Percentiles rank a stretch among this genome's conserved stretches.
Evolutionary conservation across 2,888 invertebrate species (phyloP).

Genomic region (Metalampra italica): DNA sequence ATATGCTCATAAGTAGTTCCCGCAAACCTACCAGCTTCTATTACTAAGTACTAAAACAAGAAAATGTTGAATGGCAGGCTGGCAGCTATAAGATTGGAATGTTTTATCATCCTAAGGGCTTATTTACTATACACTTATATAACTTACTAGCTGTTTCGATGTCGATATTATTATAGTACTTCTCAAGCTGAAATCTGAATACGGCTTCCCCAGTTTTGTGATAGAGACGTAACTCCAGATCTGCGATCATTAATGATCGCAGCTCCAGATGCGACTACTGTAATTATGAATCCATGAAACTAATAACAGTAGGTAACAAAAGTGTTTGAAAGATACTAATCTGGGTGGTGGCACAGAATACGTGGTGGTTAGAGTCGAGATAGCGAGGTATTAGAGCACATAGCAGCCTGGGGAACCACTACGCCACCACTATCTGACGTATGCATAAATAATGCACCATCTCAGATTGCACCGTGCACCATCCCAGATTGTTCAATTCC

Average conservation of each 20-base stretch:
- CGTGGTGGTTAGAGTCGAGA: neutral
- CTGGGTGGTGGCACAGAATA: too few relatives aligned
- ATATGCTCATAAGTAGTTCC: too few relatives aligned
- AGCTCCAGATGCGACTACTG: neutral
- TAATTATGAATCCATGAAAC: neutral
- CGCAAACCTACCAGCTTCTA: too few relatives aligned
- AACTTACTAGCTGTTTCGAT: too few relatives aligned
- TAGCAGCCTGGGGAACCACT: neutral
- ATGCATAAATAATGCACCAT: conserved; percentile 21
- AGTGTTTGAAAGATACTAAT: neutral
- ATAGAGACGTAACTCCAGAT: neutral
- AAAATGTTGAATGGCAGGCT: too few relatives aligned
- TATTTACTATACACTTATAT: too few relatives aligned
- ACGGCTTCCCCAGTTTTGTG: neutral
- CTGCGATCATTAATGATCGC: too few relatives aligned
- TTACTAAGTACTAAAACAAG: too few relatives aligned
- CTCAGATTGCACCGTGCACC: conserved; percentile 10
- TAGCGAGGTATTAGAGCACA: neutral
- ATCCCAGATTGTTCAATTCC: conserved; percentile 12
- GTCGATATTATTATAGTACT: too few relatives aligned
- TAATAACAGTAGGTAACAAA: neutral
- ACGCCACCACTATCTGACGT: neutral
- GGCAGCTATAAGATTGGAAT: too few relatives aligned
- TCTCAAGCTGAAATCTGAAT: neutral
- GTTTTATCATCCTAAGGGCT: too few relatives aligned